Evolutionary conservation across 1,140 invertebrate genomes (phyloP).

Genomic region (Tetraneura akinire): DNA sequence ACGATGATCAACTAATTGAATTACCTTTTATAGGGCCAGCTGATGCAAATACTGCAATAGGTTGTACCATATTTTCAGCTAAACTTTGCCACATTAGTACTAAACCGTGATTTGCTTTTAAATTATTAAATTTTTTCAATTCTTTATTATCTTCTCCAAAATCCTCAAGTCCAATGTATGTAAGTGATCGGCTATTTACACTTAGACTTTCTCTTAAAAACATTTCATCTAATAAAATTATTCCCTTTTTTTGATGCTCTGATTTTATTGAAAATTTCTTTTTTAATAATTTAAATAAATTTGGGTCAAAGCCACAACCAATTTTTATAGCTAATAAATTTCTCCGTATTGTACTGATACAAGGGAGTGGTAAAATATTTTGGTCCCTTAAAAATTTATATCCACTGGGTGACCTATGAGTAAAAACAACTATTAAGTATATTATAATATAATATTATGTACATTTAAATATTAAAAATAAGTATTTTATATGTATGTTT

Average conservation of each 20-base stretch:
- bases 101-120: background rate
- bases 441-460: background rate
- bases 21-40: background rate
- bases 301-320: background rate
- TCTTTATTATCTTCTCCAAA: background rate
- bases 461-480: background rate
- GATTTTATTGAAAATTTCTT: background rate
- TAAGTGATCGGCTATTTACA: background rate
- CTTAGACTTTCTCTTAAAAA: background rate
- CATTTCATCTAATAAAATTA: background rate
- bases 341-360: background rate
- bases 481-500: no score
- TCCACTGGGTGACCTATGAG: background rate
- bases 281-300: conserved; percentile 1
- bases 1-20: background rate
- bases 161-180: background rate
- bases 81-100: background rate
- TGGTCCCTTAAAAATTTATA: background rate
- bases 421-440: background rate
- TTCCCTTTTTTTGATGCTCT: background rate
- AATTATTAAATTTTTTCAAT: background rate
- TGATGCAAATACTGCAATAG: background rate
- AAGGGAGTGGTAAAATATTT: background rate
- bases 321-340: background rate
- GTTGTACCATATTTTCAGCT: background rate